phyloP scores from a whole-genome alignment of 2,113 vertebrate species.

The Grus americana region DNA sequence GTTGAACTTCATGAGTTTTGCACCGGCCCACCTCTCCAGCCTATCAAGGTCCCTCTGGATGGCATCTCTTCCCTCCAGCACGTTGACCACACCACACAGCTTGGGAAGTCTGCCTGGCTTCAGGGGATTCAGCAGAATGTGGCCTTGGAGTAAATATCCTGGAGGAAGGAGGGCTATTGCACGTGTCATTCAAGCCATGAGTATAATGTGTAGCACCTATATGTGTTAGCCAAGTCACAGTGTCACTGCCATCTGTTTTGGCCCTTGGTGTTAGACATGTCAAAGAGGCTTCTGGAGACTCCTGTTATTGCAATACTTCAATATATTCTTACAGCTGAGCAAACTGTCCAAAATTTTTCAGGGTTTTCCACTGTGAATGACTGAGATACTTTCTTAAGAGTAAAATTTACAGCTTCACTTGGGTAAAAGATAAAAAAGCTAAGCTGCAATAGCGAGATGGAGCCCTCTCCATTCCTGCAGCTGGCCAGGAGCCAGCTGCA shows the following conservation, averaged over 20 bases:
- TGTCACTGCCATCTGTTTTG: not conserved
- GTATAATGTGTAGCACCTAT: not conserved
- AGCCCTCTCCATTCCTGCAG: not conserved
- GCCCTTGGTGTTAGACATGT: not conserved
- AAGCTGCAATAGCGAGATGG: rapidly evolving
- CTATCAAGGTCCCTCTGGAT: too few relatives aligned
- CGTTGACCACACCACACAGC: too few relatives aligned
- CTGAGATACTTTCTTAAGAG: not conserved
- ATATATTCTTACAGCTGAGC: not conserved
- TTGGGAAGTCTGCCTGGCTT: not conserved
- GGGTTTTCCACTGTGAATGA: not conserved
- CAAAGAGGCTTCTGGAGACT: not conserved
- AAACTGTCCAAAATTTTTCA: not conserved
- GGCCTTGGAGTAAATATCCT: not conserved
- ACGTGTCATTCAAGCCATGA: not conserved
- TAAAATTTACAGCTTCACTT: not conserved
- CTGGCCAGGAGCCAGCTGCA: not conserved
- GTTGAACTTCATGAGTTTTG: too few relatives aligned
- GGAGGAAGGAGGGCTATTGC: not conserved
- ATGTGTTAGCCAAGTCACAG: not conserved
- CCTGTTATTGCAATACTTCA: not conserved
- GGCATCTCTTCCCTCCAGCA: too few relatives aligned
- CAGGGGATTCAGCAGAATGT: not conserved
- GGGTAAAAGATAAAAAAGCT: not conserved
- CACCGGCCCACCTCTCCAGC: too few relatives aligned